These are phyloP conservation scores for Hyles euphorbiae DNA, from an alignment of 1,140 invertebrate genomes.

Conservation along the genomic window DNA sequence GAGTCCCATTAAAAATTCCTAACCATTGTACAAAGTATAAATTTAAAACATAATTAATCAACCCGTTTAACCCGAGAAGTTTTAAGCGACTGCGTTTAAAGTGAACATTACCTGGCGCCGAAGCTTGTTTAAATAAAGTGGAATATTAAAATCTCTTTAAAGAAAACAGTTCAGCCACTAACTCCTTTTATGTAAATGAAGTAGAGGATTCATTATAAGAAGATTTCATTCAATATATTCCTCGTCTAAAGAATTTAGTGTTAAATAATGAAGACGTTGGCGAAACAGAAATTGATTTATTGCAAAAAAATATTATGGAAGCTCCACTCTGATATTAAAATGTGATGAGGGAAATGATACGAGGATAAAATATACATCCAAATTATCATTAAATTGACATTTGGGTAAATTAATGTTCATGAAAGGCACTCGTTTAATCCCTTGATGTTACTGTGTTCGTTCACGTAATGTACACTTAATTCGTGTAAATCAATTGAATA, in stretches of 20 bases:
- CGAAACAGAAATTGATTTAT: background rate
- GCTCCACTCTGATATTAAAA: constrained; percentile 1
- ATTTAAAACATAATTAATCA: constrained; percentile 5
- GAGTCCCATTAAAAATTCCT: constrained; percentile 1
- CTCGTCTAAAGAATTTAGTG: background rate
- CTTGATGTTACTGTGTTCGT: too few relatives aligned
- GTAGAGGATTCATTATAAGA: constrained; percentile 52
- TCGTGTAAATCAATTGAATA: too few relatives aligned
- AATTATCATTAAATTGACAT: background rate
- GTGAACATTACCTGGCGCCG: constrained; percentile 35
- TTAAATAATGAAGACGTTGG: constrained; percentile 6
- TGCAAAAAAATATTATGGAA: background rate
- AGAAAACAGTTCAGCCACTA: constrained; percentile 43
- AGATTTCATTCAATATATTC: constrained; percentile 25
- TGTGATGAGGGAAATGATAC: background rate
- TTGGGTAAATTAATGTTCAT: too few relatives aligned
- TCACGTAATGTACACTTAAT: too few relatives aligned
- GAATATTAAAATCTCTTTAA: constrained; percentile 56
- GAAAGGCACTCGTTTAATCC: too few relatives aligned
- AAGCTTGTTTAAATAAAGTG: constrained; percentile 41
- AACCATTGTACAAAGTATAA: background rate
- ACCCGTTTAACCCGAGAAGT: background rate
- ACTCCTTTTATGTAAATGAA: constrained; percentile 63
- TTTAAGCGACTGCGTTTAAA: constrained; percentile 33
- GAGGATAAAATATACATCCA: background rate